Conservation (phyloP, 2,888 invertebrate genomes). For the Odontocerum albicorne region DNA sequence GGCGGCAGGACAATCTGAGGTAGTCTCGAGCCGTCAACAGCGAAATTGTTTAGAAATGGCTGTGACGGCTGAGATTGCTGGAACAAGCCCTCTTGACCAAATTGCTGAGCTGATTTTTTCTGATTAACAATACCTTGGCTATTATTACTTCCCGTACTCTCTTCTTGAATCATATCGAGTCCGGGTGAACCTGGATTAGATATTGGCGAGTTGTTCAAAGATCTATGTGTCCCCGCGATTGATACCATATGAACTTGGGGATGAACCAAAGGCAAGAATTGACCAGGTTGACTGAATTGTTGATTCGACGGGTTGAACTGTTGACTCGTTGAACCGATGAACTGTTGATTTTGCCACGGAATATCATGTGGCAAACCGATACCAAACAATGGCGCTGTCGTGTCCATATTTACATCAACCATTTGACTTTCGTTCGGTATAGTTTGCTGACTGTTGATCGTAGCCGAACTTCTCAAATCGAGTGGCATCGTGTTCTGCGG, state of each 20-base stretch:
- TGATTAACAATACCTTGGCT: background rate
- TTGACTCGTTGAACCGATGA: slow-evolving; percentile 14
- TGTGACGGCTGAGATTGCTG: slow-evolving; percentile 17
- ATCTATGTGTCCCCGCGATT: slow-evolving; percentile 52
- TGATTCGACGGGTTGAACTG: slow-evolving; percentile 41
- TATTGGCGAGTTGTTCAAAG: slow-evolving; percentile 63
- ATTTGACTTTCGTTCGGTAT: slow-evolving; percentile 40
- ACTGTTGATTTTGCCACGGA: slow-evolving; percentile 27
- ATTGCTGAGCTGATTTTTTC: slow-evolving; percentile 3
- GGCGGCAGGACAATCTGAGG: slow-evolving; percentile 26
- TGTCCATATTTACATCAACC: slow-evolving; percentile 55
- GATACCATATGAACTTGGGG: slow-evolving; percentile 46
- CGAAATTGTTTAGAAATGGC: slow-evolving; percentile 23
- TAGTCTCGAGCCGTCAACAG: slow-evolving; percentile 7
- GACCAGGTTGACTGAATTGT: slow-evolving; percentile 25
- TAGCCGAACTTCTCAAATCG: slow-evolving; percentile 52
- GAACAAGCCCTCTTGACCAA: slow-evolving; percentile 7
- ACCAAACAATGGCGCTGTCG: slow-evolving; percentile 29
- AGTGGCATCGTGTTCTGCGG: slow-evolving; percentile 56
- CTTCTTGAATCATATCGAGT: slow-evolving; percentile 78
- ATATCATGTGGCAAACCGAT: slow-evolving; percentile 25
- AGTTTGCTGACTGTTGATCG: slow-evolving; percentile 44
- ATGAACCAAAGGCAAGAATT: slow-evolving; percentile 49
- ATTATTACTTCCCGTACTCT: slow-evolving; percentile 57
- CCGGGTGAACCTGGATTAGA: slow-evolving; percentile 67